Conservation (phyloP, 2,888 invertebrate species). For the Drosophila nigricruria region DNA sequence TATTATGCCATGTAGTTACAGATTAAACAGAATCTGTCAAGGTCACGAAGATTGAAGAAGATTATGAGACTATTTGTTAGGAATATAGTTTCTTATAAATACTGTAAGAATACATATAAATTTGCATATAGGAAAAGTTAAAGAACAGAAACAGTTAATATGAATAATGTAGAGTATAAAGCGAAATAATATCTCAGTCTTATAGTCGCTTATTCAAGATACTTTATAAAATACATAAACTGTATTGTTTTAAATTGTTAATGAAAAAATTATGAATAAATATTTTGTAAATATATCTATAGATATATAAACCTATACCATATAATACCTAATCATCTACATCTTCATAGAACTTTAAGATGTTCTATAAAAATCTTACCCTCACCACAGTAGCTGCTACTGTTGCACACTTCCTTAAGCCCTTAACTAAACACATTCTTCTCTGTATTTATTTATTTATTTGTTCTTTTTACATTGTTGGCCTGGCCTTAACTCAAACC, state of each 20-base stretch:
- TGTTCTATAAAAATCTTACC: neutral
- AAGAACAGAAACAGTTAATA: too few species aligned
- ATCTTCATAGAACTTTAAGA: neutral
- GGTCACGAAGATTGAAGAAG: neutral
- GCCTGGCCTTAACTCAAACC: neutral
- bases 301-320: neutral
- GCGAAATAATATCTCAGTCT: neutral
- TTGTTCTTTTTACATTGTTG: neutral
- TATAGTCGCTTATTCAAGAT: too few species aligned
- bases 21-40: neutral
- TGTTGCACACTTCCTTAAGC: slow-evolving; percentile 4
- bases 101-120: neutral
- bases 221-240: too few species aligned
- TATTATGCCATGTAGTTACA: neutral
- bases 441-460: neutral
- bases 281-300: neutral
- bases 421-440: neutral
- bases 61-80: neutral
- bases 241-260: too few species aligned
- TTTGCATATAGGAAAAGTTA: neutral
- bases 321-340: neutral
- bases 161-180: too few species aligned
- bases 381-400: slow-evolving; percentile 9
- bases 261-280: too few species aligned
- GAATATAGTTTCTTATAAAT: neutral